Evolutionary conservation across 53 echinoderm and acorn worm genomes (phyloP).

Genomic region (Antedon mediterranea): DNA sequence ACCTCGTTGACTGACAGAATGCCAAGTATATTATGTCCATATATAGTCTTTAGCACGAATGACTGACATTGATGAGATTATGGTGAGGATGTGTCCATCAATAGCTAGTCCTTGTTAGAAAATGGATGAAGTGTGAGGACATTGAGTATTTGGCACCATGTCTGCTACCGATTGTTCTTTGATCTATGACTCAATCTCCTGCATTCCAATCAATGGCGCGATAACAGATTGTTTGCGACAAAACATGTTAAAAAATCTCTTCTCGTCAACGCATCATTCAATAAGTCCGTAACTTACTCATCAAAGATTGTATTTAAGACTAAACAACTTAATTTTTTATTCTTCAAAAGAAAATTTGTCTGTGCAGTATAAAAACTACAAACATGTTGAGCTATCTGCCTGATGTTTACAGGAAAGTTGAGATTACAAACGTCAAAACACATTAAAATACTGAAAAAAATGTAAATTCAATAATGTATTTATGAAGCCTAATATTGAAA

Average conservation of each 20-base stretch:
- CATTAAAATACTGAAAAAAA: too few species aligned
- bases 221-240: not conserved
- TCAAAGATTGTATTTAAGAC: not conserved
- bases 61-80: not conserved
- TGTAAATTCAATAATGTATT: too few species aligned
- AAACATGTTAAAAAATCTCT: not conserved
- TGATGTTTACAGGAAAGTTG: too few species aligned
- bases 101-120: not conserved
- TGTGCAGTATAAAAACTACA: too few species aligned
- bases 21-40: not conserved
- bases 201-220: not conserved
- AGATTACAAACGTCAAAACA: too few species aligned
- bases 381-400: too few species aligned
- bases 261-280: not conserved
- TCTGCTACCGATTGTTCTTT: not conserved
- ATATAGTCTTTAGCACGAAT: not conserved
- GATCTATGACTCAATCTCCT: not conserved
- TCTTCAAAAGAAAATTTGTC: too few species aligned
- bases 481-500: too few species aligned
- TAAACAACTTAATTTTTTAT: too few species aligned
- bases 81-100: not conserved
- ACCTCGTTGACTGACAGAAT: not conserved
- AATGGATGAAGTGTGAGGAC: not conserved
- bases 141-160: not conserved
- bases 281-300: not conserved